Evolutionary conservation across 2,888 invertebrate genomes (phyloP).

Genomic region (Drosophila peninsularis): DNA sequence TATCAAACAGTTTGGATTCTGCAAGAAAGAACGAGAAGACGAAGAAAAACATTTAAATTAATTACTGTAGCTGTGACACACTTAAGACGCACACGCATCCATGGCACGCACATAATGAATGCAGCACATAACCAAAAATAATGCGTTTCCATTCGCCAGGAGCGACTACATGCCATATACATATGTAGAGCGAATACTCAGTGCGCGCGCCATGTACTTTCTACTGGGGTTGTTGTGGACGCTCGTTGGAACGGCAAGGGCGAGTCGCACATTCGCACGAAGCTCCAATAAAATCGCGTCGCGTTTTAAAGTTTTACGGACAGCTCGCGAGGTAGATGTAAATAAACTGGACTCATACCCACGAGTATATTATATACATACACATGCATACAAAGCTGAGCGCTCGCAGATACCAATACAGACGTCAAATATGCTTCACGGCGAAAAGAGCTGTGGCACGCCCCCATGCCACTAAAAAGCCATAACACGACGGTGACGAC

Average conservation of each 20-base stretch:
- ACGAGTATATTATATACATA: conserved; percentile 20
- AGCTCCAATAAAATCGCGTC: conserved; percentile 81
- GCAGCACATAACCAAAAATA: conserved; percentile 58
- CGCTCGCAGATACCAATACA: conserved; percentile 34
- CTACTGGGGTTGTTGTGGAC: conserved; percentile 65
- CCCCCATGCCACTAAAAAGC: conserved; percentile 66
- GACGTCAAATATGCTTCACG: conserved; percentile 54
- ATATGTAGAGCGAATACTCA: conserved; percentile 56
- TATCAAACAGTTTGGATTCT: conserved; percentile 84
- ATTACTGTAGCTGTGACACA: conserved; percentile 57
- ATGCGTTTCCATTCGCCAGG: conserved; percentile 78
- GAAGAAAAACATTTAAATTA: conserved; percentile 42
- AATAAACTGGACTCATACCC: conserved; percentile 57
- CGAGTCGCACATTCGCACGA: conserved; percentile 63
- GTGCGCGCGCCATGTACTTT: conserved; percentile 71
- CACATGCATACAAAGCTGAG: conserved; percentile 17
- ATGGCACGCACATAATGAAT: conserved; percentile 41
- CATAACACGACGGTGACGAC: conserved; percentile 43
- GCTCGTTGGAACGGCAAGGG: conserved; percentile 22
- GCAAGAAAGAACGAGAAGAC: conserved; percentile 43
- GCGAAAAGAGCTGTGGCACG: conserved; percentile 74
- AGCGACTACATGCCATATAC: conserved; percentile 57
- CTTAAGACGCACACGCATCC: conserved; percentile 49
- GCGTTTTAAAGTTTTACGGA: conserved; percentile 77
- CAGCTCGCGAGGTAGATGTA: conserved; percentile 71